Evolutionary conservation across 2,113 vertebrate genomes (phyloP).

Genomic region (Athene noctua): DNA sequence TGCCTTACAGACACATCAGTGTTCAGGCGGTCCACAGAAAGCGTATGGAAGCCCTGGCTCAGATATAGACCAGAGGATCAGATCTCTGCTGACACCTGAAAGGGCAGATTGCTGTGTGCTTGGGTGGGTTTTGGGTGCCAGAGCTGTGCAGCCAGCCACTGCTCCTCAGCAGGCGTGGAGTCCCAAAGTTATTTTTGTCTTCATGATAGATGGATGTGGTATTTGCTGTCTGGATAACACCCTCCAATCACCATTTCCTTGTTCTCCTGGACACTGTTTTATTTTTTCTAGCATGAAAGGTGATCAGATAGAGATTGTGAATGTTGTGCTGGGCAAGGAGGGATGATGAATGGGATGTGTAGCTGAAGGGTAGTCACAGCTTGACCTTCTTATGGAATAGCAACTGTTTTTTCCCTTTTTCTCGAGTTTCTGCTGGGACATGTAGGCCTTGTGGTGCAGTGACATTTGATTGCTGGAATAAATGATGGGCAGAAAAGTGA

Average conservation of each 20-base stretch:
- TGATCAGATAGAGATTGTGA: background rate
- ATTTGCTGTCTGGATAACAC: background rate
- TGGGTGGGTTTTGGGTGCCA: background rate
- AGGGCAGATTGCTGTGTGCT: too few species aligned
- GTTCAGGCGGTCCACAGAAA: background rate
- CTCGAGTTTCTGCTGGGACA: background rate
- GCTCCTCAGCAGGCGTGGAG: background rate
- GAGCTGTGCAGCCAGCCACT: background rate
- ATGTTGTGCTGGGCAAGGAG: background rate
- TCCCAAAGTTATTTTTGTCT: background rate
- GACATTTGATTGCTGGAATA: background rate
- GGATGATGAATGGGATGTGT: background rate
- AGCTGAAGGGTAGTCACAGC: background rate
- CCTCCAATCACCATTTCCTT: background rate
- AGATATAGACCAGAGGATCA: background rate
- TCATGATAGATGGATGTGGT: background rate
- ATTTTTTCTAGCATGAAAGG: background rate
- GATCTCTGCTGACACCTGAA: background rate
- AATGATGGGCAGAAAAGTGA: background rate
- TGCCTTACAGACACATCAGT: background rate
- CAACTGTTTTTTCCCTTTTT: background rate
- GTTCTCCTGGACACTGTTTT: background rate
- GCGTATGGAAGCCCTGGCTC: background rate
- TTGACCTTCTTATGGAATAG: background rate
- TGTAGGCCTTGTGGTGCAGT: accelerated